Conservation (phyloP, 1,140 invertebrate species). For the Bombus balteatus region DNA sequence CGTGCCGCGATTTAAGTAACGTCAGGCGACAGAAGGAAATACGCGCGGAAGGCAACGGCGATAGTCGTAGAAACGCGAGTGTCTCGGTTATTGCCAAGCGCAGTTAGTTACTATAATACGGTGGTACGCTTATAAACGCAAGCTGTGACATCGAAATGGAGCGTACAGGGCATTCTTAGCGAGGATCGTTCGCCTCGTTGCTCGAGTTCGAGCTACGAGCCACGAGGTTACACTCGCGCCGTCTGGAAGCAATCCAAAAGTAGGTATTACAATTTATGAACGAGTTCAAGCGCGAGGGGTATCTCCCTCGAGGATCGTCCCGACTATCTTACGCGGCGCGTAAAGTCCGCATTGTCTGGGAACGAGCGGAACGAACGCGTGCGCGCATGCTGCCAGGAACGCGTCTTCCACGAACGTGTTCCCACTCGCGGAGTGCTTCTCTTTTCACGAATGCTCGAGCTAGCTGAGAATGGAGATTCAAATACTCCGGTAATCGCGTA, state of each 20-base stretch:
- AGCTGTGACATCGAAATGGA: constrained; percentile 57
- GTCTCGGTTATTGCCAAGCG: constrained; percentile 39
- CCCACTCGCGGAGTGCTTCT: background rate
- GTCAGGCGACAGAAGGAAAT: background rate
- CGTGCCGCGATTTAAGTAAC: background rate
- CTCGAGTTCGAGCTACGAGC: constrained; percentile 25
- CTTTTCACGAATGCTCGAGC: background rate
- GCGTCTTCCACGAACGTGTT: background rate
- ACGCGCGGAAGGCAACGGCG: constrained; percentile 2
- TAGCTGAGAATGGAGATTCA: background rate
- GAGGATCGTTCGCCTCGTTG: constrained; percentile 17
- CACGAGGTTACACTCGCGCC: constrained; percentile 53
- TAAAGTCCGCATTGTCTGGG: constrained; percentile 16
- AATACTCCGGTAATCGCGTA: background rate
- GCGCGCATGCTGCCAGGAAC: background rate
- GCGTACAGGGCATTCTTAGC: constrained; percentile 50
- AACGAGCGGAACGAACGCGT: background rate
- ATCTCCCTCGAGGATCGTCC: constrained; percentile 1
- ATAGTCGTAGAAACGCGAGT: constrained; percentile 6
- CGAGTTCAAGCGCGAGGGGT: background rate
- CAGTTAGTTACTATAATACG: constrained; percentile 56
- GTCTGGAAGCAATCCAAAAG: constrained; percentile 74
- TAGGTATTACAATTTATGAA: constrained; percentile 65
- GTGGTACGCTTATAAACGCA: constrained; percentile 49
- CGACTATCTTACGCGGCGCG: background rate